Evolutionary conservation across 1,140 invertebrate genomes (phyloP), one percentile per base, ranked within the genome.

Genomic region (Penaeus indicus): DNA sequence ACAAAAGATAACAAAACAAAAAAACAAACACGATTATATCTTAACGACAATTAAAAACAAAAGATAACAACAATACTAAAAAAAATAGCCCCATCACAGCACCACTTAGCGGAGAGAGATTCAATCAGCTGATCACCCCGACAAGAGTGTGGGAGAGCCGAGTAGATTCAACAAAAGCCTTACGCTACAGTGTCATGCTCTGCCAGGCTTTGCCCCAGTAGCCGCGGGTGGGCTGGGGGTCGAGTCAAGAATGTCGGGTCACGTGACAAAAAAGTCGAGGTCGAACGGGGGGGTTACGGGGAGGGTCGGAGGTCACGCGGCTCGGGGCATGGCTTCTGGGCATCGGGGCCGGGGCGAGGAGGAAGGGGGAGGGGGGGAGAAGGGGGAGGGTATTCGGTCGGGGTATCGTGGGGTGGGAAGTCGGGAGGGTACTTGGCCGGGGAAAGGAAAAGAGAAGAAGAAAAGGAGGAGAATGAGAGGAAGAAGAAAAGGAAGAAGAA

Each of bases 191-290:
- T 38, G 72, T 32, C 42, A 38, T 38, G 27, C 72, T 75, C 61
- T 16, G 47, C 67, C 60, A 11, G 69, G 69, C 42, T 47, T 19
- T 85, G 69, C 84, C 32, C 84, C 72, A 85, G 84, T 85, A 85
- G 84, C 84, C 84, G 69, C 84, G 72, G 84, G 84, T 85, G 84
- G 84, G 75, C 84, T 47, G 72, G 72, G 32, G 84, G 84, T 85
- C 84, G 27, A 18, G 72, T 32, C 69, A 85, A 75, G 63, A 78
- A 85, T 85, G 84, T 62, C 69, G 84, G 84, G 84, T 85, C 84
- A 85, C 84, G 84, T 85, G 84, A 85, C 84, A 85, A 85, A 85
- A 85, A 85, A 77, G 54, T n/a, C 22, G 72, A 27, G n/a, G 69
- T 54, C 54, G 84, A 60, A 63, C 60, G 60, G 10, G n/a, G 27